These are phyloP conservation scores for Parus major DNA, from an alignment of 2,113 vertebrate genomes.

Conservation along the genomic window DNA sequence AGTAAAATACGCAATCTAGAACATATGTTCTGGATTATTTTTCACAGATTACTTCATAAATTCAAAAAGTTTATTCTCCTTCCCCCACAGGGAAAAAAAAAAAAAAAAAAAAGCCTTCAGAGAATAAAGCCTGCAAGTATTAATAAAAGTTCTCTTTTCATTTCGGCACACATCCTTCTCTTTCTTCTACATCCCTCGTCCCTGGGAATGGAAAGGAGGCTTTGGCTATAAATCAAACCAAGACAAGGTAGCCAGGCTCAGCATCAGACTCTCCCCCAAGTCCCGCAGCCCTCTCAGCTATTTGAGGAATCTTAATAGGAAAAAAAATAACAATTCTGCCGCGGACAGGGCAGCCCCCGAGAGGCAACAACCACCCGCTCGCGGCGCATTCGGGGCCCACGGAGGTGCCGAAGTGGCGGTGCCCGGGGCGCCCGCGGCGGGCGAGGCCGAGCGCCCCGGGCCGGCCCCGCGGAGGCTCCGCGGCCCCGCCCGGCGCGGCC, in stretches of 20 bases:
- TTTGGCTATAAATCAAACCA: conserved; percentile 4
- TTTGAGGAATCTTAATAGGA: conserved; percentile 7
- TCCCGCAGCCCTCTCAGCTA: conserved; percentile 25
- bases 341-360: neutral
- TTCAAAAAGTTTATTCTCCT: conserved; percentile 59
- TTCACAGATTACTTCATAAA: conserved; percentile 34
- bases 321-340: neutral
- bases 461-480: neutral
- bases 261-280: conserved; percentile 46
- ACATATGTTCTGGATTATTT: conserved; percentile 42
- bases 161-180: conserved; percentile 44
- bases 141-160: conserved; percentile 43
- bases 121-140: conserved; percentile 12
- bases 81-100: neutral
- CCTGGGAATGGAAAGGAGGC: conserved; percentile 9
- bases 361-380: neutral
- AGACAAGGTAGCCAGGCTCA: conserved; percentile 42
- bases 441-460: conserved; percentile 11
- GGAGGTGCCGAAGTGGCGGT: neutral
- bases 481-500: neutral
- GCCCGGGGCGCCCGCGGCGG: conserved; percentile 5
- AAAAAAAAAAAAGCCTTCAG: neutral
- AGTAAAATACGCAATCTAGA: conserved; percentile 12
- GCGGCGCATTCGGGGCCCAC: conserved; percentile 1
- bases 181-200: conserved; percentile 50